Base-by-base conservation (phyloP, 2,113 vertebrate genomes). In the Hymenochirus boettgeri region DNA sequence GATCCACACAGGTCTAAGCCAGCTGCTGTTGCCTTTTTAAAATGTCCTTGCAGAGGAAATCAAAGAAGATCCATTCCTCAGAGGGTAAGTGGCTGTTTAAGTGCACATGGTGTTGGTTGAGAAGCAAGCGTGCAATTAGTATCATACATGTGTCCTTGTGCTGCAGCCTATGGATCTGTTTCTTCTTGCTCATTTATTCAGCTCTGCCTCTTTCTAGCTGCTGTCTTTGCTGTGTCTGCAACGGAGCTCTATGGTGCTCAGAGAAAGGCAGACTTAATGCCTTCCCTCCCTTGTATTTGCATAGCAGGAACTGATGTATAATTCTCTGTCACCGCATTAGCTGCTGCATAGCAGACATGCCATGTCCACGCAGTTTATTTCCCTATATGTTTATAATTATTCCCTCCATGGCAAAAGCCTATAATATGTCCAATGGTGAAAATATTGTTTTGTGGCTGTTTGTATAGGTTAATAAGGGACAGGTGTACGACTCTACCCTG, bases 11-110 rank as follows among this genome's bases (percentile, higher is more conserved):
- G 11, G 35, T 45, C 42, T 60, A 37, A 47, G 12, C 22, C 24
- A 24, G 23, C 42, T 27, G 57, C 37, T 26, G 33, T 13, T 35
- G 33, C 37, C 37, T 61, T 47, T 26, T 24, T 26, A 62, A 23
- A 62, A 72, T 72, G 70, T 57, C 70, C 45, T 62, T 72, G 63
- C 58, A 56, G 33, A 69, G 70, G 59, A 72, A 72, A 69, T 62
- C 70, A 45, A 57, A 52, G 42, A 71, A 71, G 48, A 64, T 72
- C 64, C 70, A 72, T 29, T 69, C 64, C 45, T 57, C 58, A 21
- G 70, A 59, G 65, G 70, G 70, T 72, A 67, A 72, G 70, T 62
- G 59, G 37, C 50, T 39, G 57, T 42, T 66, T 67, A 59, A 59
- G n/a, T 26, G 10, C 10, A 27, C 13, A 31, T 19, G 37, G 29